A percentile compares a stretch with the other conserved stretches of the same genome.
Conservation (phyloP, 2,113 vertebrate genomes). For the Galemys pyrenaicus region DNA sequence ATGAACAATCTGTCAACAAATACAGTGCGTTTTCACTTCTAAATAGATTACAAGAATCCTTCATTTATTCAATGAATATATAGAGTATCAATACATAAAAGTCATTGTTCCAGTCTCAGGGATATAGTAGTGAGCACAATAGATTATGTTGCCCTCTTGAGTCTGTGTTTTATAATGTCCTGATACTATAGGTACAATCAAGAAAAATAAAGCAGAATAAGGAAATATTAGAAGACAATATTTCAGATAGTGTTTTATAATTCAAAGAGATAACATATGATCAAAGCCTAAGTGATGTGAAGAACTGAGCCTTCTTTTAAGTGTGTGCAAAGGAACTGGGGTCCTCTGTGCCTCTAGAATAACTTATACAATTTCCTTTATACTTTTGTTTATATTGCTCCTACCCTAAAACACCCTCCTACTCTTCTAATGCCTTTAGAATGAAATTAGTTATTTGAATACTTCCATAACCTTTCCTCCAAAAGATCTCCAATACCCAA, state of each 20-base stretch:
- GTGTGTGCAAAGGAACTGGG: neutral
- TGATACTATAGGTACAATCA: neutral
- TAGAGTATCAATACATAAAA: neutral
- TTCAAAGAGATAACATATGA: neutral
- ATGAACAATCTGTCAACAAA: neutral
- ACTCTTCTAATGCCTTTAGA: neutral
- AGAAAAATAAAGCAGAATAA: neutral
- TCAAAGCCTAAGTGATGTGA: neutral
- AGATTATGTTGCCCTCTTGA: neutral
- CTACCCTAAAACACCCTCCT: neutral
- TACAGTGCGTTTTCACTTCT: neutral
- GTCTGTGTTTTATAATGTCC: neutral
- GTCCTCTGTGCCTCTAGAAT: neutral
- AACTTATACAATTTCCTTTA: neutral
- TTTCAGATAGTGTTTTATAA: neutral
- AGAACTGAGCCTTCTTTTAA: neutral
- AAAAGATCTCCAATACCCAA: neutral
- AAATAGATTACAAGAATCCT: neutral
- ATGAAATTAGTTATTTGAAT: neutral
- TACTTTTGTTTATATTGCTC: neutral
- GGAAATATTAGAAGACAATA: neutral
- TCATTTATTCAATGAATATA: neutral
- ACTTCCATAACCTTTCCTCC: neutral
- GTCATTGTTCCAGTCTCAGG: neutral
- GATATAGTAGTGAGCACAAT: neutral